Evolutionary conservation across 2,797 vertebrate species (phyloP).

Genomic region (Enteromius treurensis): DNA sequence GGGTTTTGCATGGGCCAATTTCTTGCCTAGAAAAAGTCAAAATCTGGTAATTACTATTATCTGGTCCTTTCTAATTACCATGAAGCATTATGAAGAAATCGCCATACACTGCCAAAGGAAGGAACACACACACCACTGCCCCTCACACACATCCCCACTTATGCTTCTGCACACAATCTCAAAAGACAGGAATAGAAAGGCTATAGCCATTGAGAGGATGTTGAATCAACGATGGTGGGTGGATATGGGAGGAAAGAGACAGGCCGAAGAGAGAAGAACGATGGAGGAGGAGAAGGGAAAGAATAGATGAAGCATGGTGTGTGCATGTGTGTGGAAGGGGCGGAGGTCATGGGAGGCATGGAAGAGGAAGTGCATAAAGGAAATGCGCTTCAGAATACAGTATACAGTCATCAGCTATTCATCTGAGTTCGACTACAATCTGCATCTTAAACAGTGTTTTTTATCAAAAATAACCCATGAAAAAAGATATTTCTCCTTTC

Average conservation of each 20-base stretch:
- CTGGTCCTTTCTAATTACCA: not conserved
- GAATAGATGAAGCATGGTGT: conserved; percentile 28
- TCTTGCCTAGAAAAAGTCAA: not conserved
- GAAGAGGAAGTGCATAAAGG: conserved; percentile 45
- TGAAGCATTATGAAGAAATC: conserved; percentile 10
- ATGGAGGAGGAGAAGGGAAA: conserved; percentile 21
- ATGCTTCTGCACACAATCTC: conserved; percentile 19
- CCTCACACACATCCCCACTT: not conserved
- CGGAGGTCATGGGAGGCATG: conserved; percentile 37
- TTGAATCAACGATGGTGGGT: conserved; percentile 32
- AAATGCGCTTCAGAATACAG: conserved; percentile 7
- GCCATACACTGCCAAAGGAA: not conserved
- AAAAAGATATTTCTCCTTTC: not conserved
- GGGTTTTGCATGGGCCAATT: not conserved
- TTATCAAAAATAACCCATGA: not conserved
- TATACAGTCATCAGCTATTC: conserved; percentile 5
- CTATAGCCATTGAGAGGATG: not conserved
- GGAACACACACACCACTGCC: not conserved
- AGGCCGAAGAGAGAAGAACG: conserved; percentile 21
- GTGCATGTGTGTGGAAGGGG: conserved; percentile 22
- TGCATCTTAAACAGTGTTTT: conserved; percentile 1
- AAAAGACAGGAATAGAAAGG: conserved; percentile 26
- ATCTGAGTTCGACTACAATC: not conserved
- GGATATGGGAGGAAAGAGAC: conserved; percentile 4
- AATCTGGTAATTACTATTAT: conserved; percentile 26